Evolutionary conservation across 92 coral and sea anemone genomes (phyloP), one percentile per base, ranked within the genome.

Genomic region (Meandrina meandrites): DNA sequence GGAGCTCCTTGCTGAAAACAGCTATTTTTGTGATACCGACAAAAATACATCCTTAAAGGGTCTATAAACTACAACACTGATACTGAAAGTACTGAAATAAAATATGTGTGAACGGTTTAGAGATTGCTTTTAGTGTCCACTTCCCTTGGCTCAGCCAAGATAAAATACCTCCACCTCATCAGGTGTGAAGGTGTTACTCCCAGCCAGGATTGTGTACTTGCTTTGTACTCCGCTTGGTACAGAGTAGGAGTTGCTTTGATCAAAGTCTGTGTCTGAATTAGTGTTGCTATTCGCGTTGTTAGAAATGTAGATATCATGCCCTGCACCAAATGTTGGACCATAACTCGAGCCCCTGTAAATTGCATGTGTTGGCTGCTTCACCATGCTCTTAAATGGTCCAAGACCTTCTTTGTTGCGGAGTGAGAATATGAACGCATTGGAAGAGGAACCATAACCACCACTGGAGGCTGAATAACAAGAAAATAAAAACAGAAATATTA

Each of bases 91-190:
- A 50, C 3, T 9, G 1, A 50, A 50, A 9, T 50, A 14, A 50
- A 50, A 40, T 50, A 50, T 50, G 16, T 50, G 16, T 50, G 12
- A 50, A 50, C 54, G 54, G 12, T 50, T 9, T 50, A 50, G 12
- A 5, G 54, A 3, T 50, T n/a, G n/a, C n/a, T n/a, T n/a, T n/a
- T n/a, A n/a, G n/a, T n/a, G n/a, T n/a, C n/a, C n/a, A n/a, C n/a
- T n/a, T n/a, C n/a, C n/a, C n/a, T n/a, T 50, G 54, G 10, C 1
- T 64, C 22, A 64, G 31, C 30, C 71, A 64, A 64, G 71, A 73
- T 73, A 73, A 36, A 75, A 75, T 30, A 75, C 79, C 58, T 75
- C 79, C 79, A 40, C 36, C 17, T 75, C 79, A 45, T 75, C 79
- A 40, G 79, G 79, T 45, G 56, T 21, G 60, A 75, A 75, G 32